Evolutionary conservation across 2,113 vertebrate genomes (phyloP).

Genomic region (Ptychochromis oligacanthus): DNA sequence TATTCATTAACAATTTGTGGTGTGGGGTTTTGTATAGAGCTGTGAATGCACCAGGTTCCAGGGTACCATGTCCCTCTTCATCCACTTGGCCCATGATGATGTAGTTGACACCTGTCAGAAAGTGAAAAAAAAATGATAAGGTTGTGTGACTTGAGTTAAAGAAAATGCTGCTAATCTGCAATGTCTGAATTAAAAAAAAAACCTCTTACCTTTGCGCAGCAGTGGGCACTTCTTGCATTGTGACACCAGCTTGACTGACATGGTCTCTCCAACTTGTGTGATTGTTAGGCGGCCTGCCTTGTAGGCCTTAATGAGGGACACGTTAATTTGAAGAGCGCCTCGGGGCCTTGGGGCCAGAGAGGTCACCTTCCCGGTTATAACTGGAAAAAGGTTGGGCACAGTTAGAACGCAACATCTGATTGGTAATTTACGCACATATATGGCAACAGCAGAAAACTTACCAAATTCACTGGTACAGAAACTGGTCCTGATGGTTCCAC

Average conservation of each 20-base stretch:
- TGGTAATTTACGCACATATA: not conserved
- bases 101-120: constrained; percentile 80
- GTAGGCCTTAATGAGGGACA: constrained; percentile 81
- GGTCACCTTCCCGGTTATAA: constrained; percentile 84
- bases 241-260: constrained; percentile 81
- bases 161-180: not conserved
- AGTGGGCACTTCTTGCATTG: constrained; percentile 86
- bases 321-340: constrained; percentile 67
- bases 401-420: not conserved
- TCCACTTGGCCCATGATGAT: constrained; percentile 88
- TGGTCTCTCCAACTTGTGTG: constrained; percentile 76
- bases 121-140: not conserved
- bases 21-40: constrained; percentile 82
- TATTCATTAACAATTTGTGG: constrained; percentile 82
- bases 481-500: constrained; percentile 82
- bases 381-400: constrained; percentile 64
- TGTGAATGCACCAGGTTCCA: constrained; percentile 84
- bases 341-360: constrained; percentile 72
- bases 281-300: constrained; percentile 82
- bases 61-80: constrained; percentile 75
- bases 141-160: not conserved
- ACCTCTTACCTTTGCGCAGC: constrained; percentile 73
- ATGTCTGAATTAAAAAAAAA: not conserved
- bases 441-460: constrained; percentile 56
- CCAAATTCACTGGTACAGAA: constrained; percentile 89